Evolutionary conservation across 2,113 vertebrate species (phyloP).

Genomic region (Entelurus aequoreus): DNA sequence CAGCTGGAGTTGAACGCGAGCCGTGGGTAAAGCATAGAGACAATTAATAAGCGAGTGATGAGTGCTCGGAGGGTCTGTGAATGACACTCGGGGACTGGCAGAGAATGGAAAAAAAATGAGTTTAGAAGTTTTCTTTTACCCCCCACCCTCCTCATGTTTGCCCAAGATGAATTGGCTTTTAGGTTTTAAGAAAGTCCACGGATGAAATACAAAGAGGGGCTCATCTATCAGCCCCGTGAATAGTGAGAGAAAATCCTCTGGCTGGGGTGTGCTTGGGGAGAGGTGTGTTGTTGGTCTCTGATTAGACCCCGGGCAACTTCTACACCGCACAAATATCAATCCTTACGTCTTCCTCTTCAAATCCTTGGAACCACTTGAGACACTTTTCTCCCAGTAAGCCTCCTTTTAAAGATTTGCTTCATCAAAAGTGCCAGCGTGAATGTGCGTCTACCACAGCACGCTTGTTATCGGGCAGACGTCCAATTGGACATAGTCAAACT

Average conservation of each 20-base stretch:
- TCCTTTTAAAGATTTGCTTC: constrained; percentile 52
- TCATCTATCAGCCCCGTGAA: constrained; percentile 73
- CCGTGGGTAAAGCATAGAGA: constrained; percentile 30
- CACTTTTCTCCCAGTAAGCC: constrained; percentile 58
- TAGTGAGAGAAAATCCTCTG: constrained; percentile 72
- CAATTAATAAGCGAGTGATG: constrained; percentile 62
- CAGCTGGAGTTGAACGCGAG: constrained; percentile 42
- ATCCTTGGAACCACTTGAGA: constrained; percentile 69
- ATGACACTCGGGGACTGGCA: constrained; percentile 58
- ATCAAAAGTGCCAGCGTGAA: constrained; percentile 42
- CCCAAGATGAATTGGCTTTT: constrained; percentile 75
- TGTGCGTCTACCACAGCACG: constrained; percentile 42
- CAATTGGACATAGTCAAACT: constrained; percentile 27
- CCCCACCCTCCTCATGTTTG: constrained; percentile 44
- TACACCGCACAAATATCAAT: constrained; percentile 66
- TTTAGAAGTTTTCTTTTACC: constrained; percentile 57
- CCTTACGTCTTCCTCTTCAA: constrained; percentile 60
- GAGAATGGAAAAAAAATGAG: constrained; percentile 36
- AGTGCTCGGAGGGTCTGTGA: constrained; percentile 61
- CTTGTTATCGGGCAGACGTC: constrained; percentile 40
- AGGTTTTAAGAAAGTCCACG: constrained; percentile 74
- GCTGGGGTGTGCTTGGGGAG: constrained; percentile 19
- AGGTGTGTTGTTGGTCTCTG: constrained; percentile 61
- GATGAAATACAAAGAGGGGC: constrained; percentile 72
- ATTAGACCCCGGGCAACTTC: constrained; percentile 69